Evolutionary conservation across 2,797 vertebrate species (phyloP).

Genomic region (Lepus oiostolus): DNA sequence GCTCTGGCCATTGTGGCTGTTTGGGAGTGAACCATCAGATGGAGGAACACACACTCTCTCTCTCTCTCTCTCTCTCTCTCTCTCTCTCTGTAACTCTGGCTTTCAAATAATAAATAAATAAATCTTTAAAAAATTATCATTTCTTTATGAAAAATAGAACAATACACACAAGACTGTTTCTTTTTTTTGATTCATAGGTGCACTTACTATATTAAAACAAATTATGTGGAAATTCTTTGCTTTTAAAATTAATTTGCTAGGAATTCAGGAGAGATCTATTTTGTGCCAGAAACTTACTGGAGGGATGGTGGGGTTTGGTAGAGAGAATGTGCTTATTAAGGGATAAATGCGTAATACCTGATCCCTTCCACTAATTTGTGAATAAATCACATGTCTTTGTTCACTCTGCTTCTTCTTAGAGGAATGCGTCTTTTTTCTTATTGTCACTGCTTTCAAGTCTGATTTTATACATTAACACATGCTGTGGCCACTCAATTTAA

Average conservation of each 20-base stretch:
- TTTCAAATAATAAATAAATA: no score
- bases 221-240: background rate
- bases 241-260: constrained; percentile 30
- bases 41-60: no score
- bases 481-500: background rate
- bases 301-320: background rate
- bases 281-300: background rate
- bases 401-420: background rate
- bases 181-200: background rate
- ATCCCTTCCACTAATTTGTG: background rate
- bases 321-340: background rate
- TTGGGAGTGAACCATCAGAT: no score
- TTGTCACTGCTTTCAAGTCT: no score
- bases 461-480: background rate
- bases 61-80: no score
- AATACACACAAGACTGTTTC: background rate
- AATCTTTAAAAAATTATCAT: background rate
- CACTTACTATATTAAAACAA: background rate
- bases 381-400: background rate
- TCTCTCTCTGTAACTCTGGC: no score
- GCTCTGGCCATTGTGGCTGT: no score
- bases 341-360: background rate
- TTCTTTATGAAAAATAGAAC: constrained; percentile 29
- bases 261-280: background rate
- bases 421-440: background rate